Evolutionary conservation across 2,797 vertebrate species (phyloP).

Genomic region (Smutsia temminckii): DNA sequence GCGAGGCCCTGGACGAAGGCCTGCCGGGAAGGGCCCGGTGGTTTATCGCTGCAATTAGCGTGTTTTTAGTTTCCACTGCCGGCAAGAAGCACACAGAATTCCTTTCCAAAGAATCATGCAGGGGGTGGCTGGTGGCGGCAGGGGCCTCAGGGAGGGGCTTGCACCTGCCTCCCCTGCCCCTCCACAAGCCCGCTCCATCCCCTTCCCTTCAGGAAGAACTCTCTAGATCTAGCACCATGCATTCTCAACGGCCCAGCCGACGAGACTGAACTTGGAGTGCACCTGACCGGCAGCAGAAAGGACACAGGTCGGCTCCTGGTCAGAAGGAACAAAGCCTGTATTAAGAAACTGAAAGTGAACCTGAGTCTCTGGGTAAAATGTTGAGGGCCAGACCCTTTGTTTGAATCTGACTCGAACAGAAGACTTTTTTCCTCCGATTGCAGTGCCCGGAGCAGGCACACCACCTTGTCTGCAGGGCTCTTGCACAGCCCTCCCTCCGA

Average conservation of each 20-base stretch:
- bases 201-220: not conserved
- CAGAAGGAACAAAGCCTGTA: not conserved
- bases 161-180: constrained; percentile 14
- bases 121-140: not conserved
- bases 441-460: not conserved
- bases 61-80: not conserved
- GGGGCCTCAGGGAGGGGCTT: not conserved
- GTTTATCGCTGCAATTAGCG: not conserved
- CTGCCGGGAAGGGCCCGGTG: not conserved
- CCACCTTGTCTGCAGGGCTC: no score
- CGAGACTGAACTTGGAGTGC: rapidly evolving
- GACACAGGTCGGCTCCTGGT: not conserved
- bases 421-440: not conserved
- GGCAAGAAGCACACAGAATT: constrained; percentile 5
- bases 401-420: not conserved
- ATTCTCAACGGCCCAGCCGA: not conserved
- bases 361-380: not conserved
- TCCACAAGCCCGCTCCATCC: rapidly evolving
- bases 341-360: not conserved
- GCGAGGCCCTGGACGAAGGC: not conserved
- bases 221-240: not conserved
- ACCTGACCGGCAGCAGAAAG: not conserved
- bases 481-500: no score
- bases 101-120: constrained; percentile 21
- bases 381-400: not conserved